phyloP scores from a whole-genome alignment of 2,113 vertebrate genomes.

The Oreocharis arfaki region DNA sequence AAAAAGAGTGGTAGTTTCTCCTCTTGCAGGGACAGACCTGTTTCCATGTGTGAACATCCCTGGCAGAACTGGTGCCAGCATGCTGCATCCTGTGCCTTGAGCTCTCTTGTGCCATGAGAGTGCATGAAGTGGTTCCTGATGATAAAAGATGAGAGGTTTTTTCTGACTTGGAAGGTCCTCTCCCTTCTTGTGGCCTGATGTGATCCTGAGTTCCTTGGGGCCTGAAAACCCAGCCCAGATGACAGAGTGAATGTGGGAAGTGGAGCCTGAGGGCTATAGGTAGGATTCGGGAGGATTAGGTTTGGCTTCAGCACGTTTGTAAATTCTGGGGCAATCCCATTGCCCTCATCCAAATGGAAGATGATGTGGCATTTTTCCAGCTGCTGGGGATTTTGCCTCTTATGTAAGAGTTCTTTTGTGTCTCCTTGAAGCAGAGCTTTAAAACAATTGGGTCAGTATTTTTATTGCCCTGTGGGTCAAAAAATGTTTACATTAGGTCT shows the following conservation, averaged over 20 bases:
- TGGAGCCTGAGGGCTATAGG: accelerated
- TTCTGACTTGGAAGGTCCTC: background rate
- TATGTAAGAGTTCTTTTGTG: background rate
- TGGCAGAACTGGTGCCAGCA: background rate
- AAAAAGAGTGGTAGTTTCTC: accelerated
- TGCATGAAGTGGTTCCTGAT: background rate
- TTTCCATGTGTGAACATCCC: background rate
- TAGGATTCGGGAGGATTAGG: background rate
- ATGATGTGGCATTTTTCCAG: background rate
- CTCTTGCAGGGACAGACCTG: background rate
- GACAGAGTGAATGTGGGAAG: background rate
- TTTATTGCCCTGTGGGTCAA: background rate
- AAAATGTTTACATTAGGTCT: background rate
- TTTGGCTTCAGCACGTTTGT: background rate
- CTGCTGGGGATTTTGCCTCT: background rate
- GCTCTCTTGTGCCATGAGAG: background rate
- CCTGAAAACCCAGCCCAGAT: background rate
- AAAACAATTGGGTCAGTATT: background rate
- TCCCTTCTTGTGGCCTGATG: background rate
- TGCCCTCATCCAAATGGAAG: background rate
- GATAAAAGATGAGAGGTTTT: background rate
- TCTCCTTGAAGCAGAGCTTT: background rate
- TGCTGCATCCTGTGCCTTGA: background rate
- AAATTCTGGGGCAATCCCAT: background rate
- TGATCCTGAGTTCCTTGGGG: background rate